phyloP scores from a whole-genome alignment of 2,888 invertebrate species.

The Smittia sp. region DNA sequence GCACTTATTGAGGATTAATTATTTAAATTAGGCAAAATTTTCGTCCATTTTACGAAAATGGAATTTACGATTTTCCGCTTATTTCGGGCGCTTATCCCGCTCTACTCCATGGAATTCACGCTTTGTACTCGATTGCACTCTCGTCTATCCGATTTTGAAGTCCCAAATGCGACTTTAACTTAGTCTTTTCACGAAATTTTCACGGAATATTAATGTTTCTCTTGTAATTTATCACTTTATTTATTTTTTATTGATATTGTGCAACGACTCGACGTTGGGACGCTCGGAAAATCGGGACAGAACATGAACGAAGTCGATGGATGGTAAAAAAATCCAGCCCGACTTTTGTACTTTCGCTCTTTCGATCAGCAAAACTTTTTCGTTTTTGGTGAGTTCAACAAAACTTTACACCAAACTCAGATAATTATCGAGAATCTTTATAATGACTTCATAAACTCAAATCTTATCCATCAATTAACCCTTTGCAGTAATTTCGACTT shows the following conservation, averaged over 20 bases:
- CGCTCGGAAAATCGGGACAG: neutral
- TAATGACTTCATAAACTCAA: too few relatives aligned
- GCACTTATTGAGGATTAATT: slow-evolving; percentile 40
- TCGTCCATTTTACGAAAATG: slow-evolving; percentile 39
- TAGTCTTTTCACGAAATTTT: slow-evolving; percentile 34
- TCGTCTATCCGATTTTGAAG: slow-evolving; percentile 15
- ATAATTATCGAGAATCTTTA: too few relatives aligned
- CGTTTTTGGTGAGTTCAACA: too few relatives aligned
- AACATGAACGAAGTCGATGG: too few relatives aligned
- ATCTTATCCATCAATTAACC: too few relatives aligned
- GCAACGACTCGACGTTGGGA: neutral
- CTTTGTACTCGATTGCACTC: neutral
- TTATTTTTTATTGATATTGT: slow-evolving; percentile 40
- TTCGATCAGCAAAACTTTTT: too few relatives aligned
- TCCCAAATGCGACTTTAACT: neutral
- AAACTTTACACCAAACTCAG: too few relatives aligned
- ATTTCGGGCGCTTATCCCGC: slow-evolving; percentile 1
- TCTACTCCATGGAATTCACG: slow-evolving; percentile 18
- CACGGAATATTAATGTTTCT: slow-evolving; percentile 34
- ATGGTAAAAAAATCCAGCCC: too few relatives aligned
- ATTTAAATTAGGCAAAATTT: slow-evolving; percentile 41
- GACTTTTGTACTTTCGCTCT: too few relatives aligned
- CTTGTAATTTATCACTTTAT: slow-evolving; percentile 38
- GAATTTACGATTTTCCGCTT: slow-evolving; percentile 26
- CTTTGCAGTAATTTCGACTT: too few relatives aligned